Conservation (phyloP, 2,888 invertebrate genomes). For the Meloe dianella region DNA sequence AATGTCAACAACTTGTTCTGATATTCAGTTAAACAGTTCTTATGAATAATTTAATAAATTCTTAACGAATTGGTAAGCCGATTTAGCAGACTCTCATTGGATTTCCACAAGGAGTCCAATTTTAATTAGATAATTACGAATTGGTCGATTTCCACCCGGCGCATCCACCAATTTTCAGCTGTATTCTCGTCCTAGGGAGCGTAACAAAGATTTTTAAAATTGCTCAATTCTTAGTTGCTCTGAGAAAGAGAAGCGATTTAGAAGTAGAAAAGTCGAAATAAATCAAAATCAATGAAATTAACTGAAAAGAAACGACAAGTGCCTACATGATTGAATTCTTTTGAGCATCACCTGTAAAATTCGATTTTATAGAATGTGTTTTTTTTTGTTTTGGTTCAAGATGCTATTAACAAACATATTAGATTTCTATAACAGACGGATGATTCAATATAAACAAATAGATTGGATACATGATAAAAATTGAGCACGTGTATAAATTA, state of each 20-base stretch:
- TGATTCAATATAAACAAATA: background rate
- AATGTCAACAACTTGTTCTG: background rate
- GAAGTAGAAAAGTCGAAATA: conserved; percentile 22
- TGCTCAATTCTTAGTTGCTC: no score
- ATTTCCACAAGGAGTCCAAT: no score
- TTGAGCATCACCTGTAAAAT: conserved; percentile 33
- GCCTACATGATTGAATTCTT: conserved; percentile 32
- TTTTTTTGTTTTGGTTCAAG: background rate
- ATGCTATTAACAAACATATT: background rate
- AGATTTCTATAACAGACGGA: background rate
- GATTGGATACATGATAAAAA: background rate
- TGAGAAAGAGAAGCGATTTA: no score
- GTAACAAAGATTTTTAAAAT: no score
- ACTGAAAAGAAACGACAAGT: conserved; percentile 30
- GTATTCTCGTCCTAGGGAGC: no score
- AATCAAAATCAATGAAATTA: conserved; percentile 34
- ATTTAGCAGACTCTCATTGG: background rate
- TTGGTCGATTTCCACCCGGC: no score
- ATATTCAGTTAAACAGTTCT: background rate
- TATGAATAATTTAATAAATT: background rate
- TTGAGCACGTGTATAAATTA: background rate
- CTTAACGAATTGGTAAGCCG: background rate
- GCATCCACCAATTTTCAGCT: background rate
- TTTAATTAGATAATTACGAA: no score
- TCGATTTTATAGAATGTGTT: no score